Evolutionary conservation across 2,888 invertebrate species (phyloP).

Genomic region (Chymomyza amoena): DNA sequence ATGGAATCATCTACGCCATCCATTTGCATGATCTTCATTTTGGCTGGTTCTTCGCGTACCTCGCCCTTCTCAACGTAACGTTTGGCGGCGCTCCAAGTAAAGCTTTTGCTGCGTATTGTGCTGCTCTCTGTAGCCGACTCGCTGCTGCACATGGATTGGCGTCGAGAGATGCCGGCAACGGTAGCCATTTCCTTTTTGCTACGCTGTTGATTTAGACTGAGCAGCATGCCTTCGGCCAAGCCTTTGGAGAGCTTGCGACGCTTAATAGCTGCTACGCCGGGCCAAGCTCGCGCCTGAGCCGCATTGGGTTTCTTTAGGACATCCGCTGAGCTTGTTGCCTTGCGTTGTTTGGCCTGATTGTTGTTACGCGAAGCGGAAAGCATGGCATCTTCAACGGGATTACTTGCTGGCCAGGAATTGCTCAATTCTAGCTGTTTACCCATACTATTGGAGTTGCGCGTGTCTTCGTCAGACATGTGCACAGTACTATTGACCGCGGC

Average conservation of each 20-base stretch:
- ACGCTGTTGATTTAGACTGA: slow-evolving; percentile 67
- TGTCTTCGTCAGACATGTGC: slow-evolving; percentile 67
- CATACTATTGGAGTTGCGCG: slow-evolving; percentile 66
- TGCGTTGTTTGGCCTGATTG: slow-evolving; percentile 49
- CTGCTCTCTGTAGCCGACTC: slow-evolving; percentile 65
- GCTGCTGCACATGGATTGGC: slow-evolving; percentile 74
- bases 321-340: slow-evolving; percentile 26
- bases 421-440: slow-evolving; percentile 67
- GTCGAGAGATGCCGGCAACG: slow-evolving; percentile 54
- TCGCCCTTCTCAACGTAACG: slow-evolving; percentile 63
- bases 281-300: slow-evolving; percentile 54
- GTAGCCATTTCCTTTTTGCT: slow-evolving; percentile 60
- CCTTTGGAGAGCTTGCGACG: slow-evolving; percentile 82
- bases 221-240: slow-evolving; percentile 78
- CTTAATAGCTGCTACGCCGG: slow-evolving; percentile 80
- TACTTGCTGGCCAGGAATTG: slow-evolving; percentile 67
- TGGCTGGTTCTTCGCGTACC: slow-evolving; percentile 51
- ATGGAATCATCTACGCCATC: slow-evolving; percentile 86
- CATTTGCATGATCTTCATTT: slow-evolving; percentile 82
- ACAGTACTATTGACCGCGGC: slow-evolving; percentile 27
- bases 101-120: slow-evolving; percentile 65
- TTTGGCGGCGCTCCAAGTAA: slow-evolving; percentile 77
- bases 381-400: slow-evolving; percentile 76
- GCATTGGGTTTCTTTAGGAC: slow-evolving; percentile 50
- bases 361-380: slow-evolving; percentile 70